These are phyloP conservation scores for Antrozous pallidus DNA, from an alignment of 2,797 vertebrate species.

Conservation along the genomic window DNA sequence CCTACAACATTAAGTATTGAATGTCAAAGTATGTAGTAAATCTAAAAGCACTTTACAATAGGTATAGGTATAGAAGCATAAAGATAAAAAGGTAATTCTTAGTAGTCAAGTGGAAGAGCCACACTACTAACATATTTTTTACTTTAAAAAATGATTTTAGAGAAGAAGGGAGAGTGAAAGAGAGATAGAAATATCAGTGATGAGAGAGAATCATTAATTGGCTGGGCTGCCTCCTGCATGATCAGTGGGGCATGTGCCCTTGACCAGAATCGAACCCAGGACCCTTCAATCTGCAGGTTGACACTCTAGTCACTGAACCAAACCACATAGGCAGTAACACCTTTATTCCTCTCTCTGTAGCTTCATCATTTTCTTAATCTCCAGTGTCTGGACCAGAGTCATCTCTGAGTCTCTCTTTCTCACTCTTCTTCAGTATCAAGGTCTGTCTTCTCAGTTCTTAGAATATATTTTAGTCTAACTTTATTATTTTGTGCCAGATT, in stretches of 20 bases:
- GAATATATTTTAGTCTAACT: neutral
- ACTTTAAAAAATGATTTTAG: too few relatives aligned
- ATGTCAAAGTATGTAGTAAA: neutral
- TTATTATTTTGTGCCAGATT: neutral
- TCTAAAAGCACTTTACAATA: neutral
- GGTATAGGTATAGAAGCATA: neutral
- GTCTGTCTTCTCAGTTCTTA: neutral
- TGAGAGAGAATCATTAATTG: too few relatives aligned
- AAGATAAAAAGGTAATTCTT: neutral
- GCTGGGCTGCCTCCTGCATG: too few relatives aligned
- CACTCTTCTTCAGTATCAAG: neutral
- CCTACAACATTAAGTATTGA: neutral
- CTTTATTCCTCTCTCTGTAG: neutral
- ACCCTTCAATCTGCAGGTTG: too few relatives aligned
- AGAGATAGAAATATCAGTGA: too few relatives aligned
- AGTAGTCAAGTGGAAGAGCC: neutral
- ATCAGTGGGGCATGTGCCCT: too few relatives aligned
- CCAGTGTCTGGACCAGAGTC: neutral
- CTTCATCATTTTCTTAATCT: neutral
- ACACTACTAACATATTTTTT: neutral
- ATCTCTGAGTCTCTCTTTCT: neutral
- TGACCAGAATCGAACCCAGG: too few relatives aligned
- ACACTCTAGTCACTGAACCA: too few relatives aligned
- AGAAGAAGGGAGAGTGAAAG: too few relatives aligned
- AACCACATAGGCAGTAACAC: neutral